A percentile compares a stretch with the other conserved stretches of the same genome.
Conservation (phyloP, 2,113 vertebrate genomes). For the Channa argus region DNA sequence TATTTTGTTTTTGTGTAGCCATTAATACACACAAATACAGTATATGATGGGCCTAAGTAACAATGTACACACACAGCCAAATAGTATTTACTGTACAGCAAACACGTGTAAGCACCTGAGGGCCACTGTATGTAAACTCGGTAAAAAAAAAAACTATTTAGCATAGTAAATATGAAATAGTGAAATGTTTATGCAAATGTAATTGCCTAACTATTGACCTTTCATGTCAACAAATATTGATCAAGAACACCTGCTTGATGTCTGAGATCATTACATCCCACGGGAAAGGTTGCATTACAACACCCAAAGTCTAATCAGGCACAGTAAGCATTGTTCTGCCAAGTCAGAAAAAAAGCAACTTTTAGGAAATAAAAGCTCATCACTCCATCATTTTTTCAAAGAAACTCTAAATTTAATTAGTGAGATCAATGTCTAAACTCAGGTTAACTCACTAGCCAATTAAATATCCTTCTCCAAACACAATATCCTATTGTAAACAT, state of each 20-base stretch:
- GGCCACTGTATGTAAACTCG: slow-evolving; percentile 73
- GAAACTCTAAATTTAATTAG: slow-evolving; percentile 27
- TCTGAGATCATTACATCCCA: slow-evolving; percentile 75
- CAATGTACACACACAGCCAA: neutral
- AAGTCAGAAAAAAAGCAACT: slow-evolving; percentile 49
- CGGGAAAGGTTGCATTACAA: slow-evolving; percentile 60
- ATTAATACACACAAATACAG: no score
- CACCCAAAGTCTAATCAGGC: slow-evolving; percentile 58
- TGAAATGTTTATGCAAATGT: slow-evolving; percentile 81
- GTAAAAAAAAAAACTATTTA: slow-evolving; percentile 57
- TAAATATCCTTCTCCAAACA: slow-evolving; percentile 82
- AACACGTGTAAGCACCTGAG: slow-evolving; percentile 70
- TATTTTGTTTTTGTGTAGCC: slow-evolving; percentile 51
- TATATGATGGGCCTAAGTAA: no score
- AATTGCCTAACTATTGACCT: slow-evolving; percentile 76
- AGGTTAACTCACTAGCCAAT: slow-evolving; percentile 83
- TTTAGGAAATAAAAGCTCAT: slow-evolving; percentile 34
- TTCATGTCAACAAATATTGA: slow-evolving; percentile 74
- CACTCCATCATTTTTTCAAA: slow-evolving; percentile 3
- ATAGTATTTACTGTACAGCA: slow-evolving; percentile 28
- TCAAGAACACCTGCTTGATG: slow-evolving; percentile 77
- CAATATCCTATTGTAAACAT: slow-evolving; percentile 73
- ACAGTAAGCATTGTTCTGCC: slow-evolving; percentile 34
- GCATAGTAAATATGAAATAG: slow-evolving; percentile 68
- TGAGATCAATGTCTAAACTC: slow-evolving; percentile 68